A percentile compares a stretch with the other conserved stretches of the same genome.
These are phyloP conservation scores for Odontocolon sp. DNA, from an alignment of 2,888 invertebrate genomes.

Conservation along the genomic window DNA sequence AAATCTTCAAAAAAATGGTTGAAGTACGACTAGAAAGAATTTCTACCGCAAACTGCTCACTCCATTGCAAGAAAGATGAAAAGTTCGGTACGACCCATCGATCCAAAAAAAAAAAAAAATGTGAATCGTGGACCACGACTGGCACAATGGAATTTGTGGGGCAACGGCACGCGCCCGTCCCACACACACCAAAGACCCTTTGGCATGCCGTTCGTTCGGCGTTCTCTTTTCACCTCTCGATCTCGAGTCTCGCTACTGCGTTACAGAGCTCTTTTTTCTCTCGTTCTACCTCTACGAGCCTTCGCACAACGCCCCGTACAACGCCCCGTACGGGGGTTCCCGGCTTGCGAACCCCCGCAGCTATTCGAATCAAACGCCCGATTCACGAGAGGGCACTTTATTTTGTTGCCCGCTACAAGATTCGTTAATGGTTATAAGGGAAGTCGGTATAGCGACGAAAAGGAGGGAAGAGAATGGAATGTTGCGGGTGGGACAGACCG, in stretches of 20 bases:
- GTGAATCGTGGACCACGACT: conserved; percentile 43
- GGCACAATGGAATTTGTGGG: conserved; percentile 49
- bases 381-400: conserved; percentile 70
- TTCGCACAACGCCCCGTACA: conserved; percentile 44
- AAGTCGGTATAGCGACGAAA: conserved; percentile 11
- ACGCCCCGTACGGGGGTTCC: conserved; percentile 55
- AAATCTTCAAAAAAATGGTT: too few species aligned
- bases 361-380: conserved; percentile 71
- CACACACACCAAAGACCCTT: conserved; percentile 50
- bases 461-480: conserved; percentile 16
- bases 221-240: conserved; percentile 3
- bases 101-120: conserved; percentile 51
- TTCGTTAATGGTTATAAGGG: conserved; percentile 73
- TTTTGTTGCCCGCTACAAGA: conserved; percentile 67
- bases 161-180: conserved; percentile 49
- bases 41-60: not conserved
- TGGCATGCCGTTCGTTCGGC: conserved; percentile 25
- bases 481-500: conserved; percentile 13
- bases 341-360: conserved; percentile 55
- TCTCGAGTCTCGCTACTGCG: conserved; percentile 43
- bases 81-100: conserved; percentile 29
- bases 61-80: conserved; percentile 17
- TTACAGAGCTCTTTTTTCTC: conserved; percentile 42
- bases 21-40: conserved; percentile 18
- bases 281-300: conserved; percentile 37